Conservation (phyloP, 2,888 invertebrate species). For the Chrysina gloriosa region DNA sequence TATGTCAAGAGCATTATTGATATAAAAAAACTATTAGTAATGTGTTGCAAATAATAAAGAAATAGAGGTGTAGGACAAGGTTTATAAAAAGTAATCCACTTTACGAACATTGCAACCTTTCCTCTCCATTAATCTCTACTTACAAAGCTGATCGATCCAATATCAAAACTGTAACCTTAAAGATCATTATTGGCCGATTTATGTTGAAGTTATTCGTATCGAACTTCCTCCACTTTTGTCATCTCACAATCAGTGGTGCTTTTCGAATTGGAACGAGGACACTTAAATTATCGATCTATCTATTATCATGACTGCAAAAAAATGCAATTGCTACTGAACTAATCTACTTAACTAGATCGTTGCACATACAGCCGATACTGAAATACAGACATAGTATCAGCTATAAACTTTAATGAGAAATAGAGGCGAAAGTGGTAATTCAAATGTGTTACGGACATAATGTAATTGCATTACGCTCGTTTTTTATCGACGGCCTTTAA, state of each 20-base stretch:
- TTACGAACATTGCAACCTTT: background rate
- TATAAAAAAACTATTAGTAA: background rate
- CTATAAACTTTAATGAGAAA: background rate
- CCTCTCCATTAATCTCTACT: background rate
- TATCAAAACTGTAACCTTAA: background rate
- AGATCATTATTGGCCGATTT: background rate
- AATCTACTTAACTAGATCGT: constrained; percentile 28
- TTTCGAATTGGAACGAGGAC: too few species aligned
- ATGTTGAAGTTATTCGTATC: background rate
- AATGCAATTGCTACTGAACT: constrained; percentile 34
- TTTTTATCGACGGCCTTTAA: constrained; percentile 11
- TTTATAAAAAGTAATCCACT: background rate
- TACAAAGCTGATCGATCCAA: background rate
- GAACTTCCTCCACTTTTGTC: constrained; percentile 35
- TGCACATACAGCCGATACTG: background rate
- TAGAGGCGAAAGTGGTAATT: constrained; percentile 20
- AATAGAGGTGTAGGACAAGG: constrained; percentile 9
- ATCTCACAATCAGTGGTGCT: background rate
- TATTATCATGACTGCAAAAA: constrained; percentile 25
- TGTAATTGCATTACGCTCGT: background rate
- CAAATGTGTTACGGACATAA: constrained; percentile 13
- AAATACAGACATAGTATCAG: background rate
- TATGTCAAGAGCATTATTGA: background rate
- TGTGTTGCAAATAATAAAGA: background rate
- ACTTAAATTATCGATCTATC: too few species aligned